A percentile compares a stretch with the other conserved stretches of the same genome.
Evolutionary conservation across 2,797 vertebrate species (phyloP).

Genomic region (Crax fasciolata): DNA sequence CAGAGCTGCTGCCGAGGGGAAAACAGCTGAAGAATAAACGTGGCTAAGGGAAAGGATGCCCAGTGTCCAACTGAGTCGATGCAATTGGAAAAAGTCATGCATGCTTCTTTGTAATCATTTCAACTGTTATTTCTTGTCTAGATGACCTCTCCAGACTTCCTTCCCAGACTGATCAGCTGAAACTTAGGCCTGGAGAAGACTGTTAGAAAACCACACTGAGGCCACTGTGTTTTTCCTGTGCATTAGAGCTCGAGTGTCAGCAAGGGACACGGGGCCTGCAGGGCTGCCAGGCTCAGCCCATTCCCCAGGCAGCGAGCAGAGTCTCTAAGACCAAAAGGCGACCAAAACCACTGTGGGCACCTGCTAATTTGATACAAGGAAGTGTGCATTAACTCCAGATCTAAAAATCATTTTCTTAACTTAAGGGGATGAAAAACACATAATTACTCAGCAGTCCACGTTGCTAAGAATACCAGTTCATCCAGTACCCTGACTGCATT

Average conservation of each 20-base stretch:
- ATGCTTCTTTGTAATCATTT: background rate
- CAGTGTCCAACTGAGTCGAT: background rate
- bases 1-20: slow-evolving; percentile 64
- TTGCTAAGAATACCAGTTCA: background rate
- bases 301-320: accelerated
- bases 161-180: background rate
- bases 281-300: background rate
- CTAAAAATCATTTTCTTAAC: background rate
- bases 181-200: background rate
- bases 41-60: background rate
- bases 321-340: background rate
- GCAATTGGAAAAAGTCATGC: accelerated
- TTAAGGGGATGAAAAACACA: background rate
- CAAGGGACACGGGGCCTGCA: accelerated
- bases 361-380: background rate
- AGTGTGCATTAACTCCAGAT: background rate
- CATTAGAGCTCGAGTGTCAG: background rate
- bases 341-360: background rate
- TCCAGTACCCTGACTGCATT: background rate
- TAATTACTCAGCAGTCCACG: background rate
- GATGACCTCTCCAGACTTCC: background rate
- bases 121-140: background rate
- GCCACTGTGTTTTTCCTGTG: background rate
- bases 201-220: background rate
- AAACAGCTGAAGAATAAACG: background rate